Conservation (phyloP, 2,113 vertebrate genomes). For the Columba livia region DNA sequence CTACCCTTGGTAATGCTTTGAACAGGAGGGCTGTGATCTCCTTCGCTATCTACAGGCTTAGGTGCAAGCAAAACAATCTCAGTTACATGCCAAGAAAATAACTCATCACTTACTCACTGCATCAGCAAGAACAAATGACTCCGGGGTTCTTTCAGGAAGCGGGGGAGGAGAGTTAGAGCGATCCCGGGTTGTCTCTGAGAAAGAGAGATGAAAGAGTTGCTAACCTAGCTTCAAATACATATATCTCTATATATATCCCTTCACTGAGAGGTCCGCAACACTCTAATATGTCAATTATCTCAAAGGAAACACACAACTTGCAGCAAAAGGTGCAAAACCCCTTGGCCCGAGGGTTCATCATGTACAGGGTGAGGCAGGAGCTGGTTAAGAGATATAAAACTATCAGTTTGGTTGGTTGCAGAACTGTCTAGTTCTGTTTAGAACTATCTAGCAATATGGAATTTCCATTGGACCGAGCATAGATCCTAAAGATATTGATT, state of each 20-base stretch:
- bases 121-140: slow-evolving; percentile 79
- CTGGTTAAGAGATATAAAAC: neutral
- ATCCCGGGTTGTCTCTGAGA: slow-evolving; percentile 41
- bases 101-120: slow-evolving; percentile 74
- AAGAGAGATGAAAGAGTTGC: neutral
- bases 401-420: neutral
- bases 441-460: neutral
- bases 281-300: neutral
- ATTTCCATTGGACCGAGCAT: neutral
- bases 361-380: neutral
- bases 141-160: slow-evolving; percentile 81
- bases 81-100: neutral
- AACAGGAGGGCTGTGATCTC: neutral
- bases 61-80: neutral
- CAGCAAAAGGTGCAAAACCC: neutral
- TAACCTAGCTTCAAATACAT: neutral
- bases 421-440: neutral
- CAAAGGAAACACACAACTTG: neutral
- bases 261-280: neutral
- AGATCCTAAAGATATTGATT: neutral
- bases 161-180: slow-evolving; percentile 62
- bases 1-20: neutral
- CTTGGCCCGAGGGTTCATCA: neutral
- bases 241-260: no score
- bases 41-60: neutral